A percentile compares a stretch with the other conserved stretches of the same genome.
Evolutionary conservation across 2,888 invertebrate genomes (phyloP).

Genomic region (Himalopsyche anomala): DNA sequence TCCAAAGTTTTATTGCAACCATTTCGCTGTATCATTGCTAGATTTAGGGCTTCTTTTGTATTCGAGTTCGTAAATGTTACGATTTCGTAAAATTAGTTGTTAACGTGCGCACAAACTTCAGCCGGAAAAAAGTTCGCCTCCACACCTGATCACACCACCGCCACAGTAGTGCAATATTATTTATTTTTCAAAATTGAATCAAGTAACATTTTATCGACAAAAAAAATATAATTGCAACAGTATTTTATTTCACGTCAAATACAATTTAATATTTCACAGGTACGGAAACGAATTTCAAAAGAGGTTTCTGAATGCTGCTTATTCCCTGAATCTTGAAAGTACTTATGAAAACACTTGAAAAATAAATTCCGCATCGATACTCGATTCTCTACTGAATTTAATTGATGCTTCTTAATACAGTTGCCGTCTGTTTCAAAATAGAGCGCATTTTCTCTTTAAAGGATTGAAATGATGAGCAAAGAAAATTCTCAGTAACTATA

Average conservation of each 20-base stretch:
- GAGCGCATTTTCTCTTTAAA: slow-evolving; percentile 5
- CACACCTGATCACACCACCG: neutral
- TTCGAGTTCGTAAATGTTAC: slow-evolving; percentile 42
- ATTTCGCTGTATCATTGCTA: slow-evolving; percentile 43
- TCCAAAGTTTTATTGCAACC: slow-evolving; percentile 32
- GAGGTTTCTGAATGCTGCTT: too few species aligned
- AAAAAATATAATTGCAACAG: too few species aligned
- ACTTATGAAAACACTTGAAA: too few species aligned
- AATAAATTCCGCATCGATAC: too few species aligned
- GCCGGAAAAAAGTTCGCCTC: neutral
- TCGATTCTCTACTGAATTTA: neutral
- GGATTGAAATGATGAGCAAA: slow-evolving; percentile 21
- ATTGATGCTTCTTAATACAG: slow-evolving; percentile 14
- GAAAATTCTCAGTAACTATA: neutral
- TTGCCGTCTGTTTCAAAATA: slow-evolving; percentile 1
- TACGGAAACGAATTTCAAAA: too few species aligned
- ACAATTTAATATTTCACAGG: too few species aligned
- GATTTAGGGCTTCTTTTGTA: slow-evolving; percentile 31
- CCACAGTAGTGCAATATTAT: neutral
- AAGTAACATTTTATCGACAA: neutral
- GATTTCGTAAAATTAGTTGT: slow-evolving; percentile 37
- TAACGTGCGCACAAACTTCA: slow-evolving; percentile 5
- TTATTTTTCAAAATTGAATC: neutral
- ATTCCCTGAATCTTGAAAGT: too few species aligned
- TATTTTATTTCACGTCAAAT: too few species aligned